Evolutionary conservation across 2,888 invertebrate species (phyloP).

Genomic region (Scaptomyza tumidula): DNA sequence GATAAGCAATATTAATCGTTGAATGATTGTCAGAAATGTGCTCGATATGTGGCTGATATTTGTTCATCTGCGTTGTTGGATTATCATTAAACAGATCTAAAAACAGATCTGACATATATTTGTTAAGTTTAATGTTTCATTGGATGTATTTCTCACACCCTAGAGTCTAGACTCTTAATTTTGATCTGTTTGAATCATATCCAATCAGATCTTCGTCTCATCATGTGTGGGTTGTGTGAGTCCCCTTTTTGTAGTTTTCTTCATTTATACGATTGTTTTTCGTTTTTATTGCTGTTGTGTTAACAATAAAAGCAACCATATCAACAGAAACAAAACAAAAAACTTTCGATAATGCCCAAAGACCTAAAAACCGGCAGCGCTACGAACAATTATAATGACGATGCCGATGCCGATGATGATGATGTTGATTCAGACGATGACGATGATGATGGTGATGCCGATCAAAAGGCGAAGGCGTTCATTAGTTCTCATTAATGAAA

Average conservation of each 20-base stretch:
- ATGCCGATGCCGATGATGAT: background rate
- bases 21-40: too few relatives aligned
- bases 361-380: slow-evolving; percentile 49
- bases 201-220: background rate
- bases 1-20: too few relatives aligned
- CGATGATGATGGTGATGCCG: slow-evolving; percentile 4
- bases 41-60: background rate
- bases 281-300: slow-evolving; percentile 43
- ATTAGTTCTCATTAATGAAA: slow-evolving; percentile 63
- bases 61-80: too few relatives aligned
- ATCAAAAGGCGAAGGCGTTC: slow-evolving; percentile 48
- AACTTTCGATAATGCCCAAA: slow-evolving; percentile 39
- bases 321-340: slow-evolving; percentile 2
- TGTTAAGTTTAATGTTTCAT: slow-evolving; percentile 12
- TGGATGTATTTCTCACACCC: slow-evolving; percentile 3
- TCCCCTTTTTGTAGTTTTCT: slow-evolving; percentile 22
- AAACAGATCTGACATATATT: slow-evolving; percentile 5
- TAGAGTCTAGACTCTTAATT: background rate
- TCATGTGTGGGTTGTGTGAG: slow-evolving; percentile 50
- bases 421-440: too few relatives aligned
- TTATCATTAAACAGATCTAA: too few relatives aligned
- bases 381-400: background rate
- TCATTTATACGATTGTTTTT: slow-evolving; percentile 43
- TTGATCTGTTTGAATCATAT: slow-evolving; percentile 14
- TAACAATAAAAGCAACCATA: slow-evolving; percentile 36